These are phyloP conservation scores for Enteromius trimaculatus DNA, from an alignment of 2,797 vertebrate genomes.

Conservation along the genomic window DNA sequence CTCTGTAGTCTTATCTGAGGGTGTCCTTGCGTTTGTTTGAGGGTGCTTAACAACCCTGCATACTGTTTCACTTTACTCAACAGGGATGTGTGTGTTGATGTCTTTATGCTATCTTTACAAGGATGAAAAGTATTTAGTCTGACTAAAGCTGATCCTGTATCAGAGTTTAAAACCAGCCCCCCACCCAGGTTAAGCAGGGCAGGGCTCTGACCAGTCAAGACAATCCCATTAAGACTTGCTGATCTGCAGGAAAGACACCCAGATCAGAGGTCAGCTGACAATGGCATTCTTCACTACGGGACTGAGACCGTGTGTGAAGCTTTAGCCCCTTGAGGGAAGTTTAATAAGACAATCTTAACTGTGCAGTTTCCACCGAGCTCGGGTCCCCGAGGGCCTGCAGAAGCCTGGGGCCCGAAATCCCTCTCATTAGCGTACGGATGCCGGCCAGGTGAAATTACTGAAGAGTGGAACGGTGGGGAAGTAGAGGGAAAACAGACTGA, in stretches of 20 bases:
- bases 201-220: slow-evolving; percentile 12
- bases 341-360: slow-evolving; percentile 30
- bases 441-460: slow-evolving; percentile 36
- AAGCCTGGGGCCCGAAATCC: slow-evolving; percentile 26
- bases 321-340: slow-evolving; percentile 47
- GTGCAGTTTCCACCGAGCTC: slow-evolving; percentile 26
- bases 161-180: not conserved
- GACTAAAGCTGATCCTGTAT: slow-evolving; percentile 8
- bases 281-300: slow-evolving; percentile 32
- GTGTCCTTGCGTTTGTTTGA: not conserved
- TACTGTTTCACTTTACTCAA: not conserved
- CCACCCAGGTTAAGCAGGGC: not conserved
- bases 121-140: not conserved
- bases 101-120: slow-evolving; percentile 19
- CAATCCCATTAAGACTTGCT: slow-evolving; percentile 42
- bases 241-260: slow-evolving; percentile 42
- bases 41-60: not conserved
- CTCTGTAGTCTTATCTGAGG: not conserved
- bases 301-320: slow-evolving; percentile 11
- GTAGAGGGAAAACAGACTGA: slow-evolving; percentile 58
- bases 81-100: slow-evolving; percentile 4
- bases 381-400: slow-evolving; percentile 20
- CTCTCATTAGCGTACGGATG: slow-evolving; percentile 48
- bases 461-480: slow-evolving; percentile 52
- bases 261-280: slow-evolving; percentile 34